Evolutionary conservation across 2,113 vertebrate genomes (phyloP), one percentile per base, ranked within the genome.

Genomic region (Helogale parvula): DNA sequence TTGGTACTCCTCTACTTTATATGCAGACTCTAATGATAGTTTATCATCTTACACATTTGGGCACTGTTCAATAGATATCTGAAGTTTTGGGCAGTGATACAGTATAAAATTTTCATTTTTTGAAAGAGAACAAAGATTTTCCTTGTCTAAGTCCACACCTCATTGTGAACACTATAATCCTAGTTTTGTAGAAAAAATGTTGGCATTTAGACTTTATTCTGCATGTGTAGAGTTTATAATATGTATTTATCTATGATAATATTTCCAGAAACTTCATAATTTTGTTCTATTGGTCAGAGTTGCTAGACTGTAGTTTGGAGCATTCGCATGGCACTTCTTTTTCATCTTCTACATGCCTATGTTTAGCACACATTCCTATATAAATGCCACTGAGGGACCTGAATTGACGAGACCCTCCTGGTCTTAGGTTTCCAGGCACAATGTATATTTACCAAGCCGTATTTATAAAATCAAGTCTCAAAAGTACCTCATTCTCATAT

Each of bases 381-480:
- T 80, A 38, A 98, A 98, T 69, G 71, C 52, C n/a, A 92, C 83
- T 2, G 1, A 97, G 92, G 80, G 84, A 97, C 87, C 90, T 82
- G 91, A 97, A 97, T 94, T 93, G 83, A 97, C 79, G 93, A 96
- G 90, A 94, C 85, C 76, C 76, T 76, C 95, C n/a, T 35, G 50
- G n/a, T 0, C 69, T 93, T 90, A 85, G 82, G 8, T 87, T 98
- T 97, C 96, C 1, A 0, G 94, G 76, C 52, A 88, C 85, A 77
- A 96, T 76, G 86, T 95, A 88, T 96, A 98, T 97, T 98, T 97
- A 92, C 92, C 96, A 54, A 97, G 97, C 50, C 76, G 7, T 97
- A 93, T 97, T 98, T 98, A 94, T 95, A 98, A 98, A 97, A 98
- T 63, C 96, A 74, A 90, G 88, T 97, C 97, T 98, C 98, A 89